A percentile compares a stretch with the other conserved stretches of the same genome.
Conservation (phyloP, 2,888 invertebrate genomes). For the Rotaria socialis region DNA sequence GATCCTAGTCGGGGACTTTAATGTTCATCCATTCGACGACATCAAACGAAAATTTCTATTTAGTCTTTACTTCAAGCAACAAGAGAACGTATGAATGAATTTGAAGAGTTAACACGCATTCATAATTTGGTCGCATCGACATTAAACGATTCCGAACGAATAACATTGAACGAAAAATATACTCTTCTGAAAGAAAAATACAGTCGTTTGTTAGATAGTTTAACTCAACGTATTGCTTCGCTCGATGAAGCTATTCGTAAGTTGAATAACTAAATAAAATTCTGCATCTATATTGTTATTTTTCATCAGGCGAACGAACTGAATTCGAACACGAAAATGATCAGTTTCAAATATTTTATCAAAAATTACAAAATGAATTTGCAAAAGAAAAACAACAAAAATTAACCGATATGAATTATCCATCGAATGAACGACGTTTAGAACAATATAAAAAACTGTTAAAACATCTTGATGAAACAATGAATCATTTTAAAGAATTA, state of each 20-base stretch:
- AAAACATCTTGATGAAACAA: constrained; percentile 10
- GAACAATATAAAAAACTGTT: neutral
- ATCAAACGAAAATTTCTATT: neutral
- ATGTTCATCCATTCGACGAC: too few relatives aligned
- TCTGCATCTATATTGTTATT: neutral
- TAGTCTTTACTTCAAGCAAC: neutral
- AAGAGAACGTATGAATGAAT: neutral
- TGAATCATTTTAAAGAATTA: neutral
- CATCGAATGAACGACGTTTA: neutral
- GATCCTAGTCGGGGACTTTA: too few relatives aligned
- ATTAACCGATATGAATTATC: neutral
- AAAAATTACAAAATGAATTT: constrained; percentile 28
- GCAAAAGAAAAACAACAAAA: neutral
- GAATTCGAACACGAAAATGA: neutral
- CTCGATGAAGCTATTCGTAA: constrained; percentile 18
- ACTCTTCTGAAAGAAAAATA: neutral
- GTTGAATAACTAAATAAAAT: neutral
- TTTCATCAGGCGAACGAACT: neutral
- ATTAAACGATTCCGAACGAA: neutral
- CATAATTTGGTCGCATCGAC: neutral
- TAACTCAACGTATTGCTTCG: neutral
- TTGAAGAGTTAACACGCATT: constrained; percentile 25
- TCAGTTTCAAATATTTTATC: neutral
- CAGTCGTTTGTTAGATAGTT: neutral
- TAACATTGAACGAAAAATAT: constrained; percentile 25